phyloP scores from a whole-genome alignment of 2,113 vertebrate genomes.

The Henicopernis longicauda region DNA sequence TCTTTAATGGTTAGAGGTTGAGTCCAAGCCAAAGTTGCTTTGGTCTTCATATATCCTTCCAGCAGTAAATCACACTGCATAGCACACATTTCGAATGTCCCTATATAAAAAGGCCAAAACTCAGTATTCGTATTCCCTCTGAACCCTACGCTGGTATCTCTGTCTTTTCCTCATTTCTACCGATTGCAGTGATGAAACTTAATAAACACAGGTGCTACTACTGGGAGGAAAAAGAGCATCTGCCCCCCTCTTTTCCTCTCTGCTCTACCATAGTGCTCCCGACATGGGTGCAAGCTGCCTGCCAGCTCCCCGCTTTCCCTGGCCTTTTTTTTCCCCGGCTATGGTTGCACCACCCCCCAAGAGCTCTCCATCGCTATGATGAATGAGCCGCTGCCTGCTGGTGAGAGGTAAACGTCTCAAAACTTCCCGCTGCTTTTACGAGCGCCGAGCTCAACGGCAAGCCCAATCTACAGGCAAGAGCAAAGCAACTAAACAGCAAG shows the following conservation, averaged over 20 bases:
- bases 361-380: background rate
- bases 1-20: background rate
- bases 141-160: background rate
- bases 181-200: background rate
- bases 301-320: background rate
- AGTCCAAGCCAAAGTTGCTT: background rate
- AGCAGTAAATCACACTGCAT: background rate
- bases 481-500: background rate
- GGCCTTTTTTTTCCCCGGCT: background rate
- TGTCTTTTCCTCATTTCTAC: background rate
- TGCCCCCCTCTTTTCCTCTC: background rate
- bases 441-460: background rate
- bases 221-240: background rate
- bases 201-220: background rate
- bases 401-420: background rate
- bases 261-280: background rate
- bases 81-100: background rate
- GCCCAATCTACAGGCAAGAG: background rate
- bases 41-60: background rate
- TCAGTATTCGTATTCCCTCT: background rate
- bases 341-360: background rate
- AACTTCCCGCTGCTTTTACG: background rate
- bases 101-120: background rate
- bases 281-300: background rate
- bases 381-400: background rate